Base-by-base conservation (phyloP, 2,888 invertebrate genomes). In the Rutpela maculata region DNA sequence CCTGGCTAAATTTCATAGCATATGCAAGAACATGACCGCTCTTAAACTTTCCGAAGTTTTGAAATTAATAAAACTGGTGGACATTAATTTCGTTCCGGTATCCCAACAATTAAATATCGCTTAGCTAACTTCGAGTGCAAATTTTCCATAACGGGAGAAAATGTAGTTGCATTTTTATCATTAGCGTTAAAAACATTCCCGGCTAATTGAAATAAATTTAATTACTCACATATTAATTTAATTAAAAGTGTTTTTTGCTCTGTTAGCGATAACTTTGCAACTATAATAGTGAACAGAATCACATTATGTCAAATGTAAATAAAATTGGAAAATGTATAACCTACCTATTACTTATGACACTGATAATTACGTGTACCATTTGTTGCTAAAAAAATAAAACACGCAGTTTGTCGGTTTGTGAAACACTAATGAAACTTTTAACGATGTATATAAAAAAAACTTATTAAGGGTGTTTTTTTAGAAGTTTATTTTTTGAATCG, bases 41-140 rank as follows among this genome's bases (percentile, higher is more conserved):
- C 63, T 55, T 31, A 63, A 72, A 72, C 72, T 63, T 55, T 31
- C 17, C 5, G 17, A 72, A 72, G 62, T 72, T 72, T 62, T 12
- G 59, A 43, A 63, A 72, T 72, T 72, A 72, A 72, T 72, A 72
- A 72, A 72, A 72, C 72, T 50, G 62, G 19, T 56, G 62, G 72
- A 63, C 72, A 63, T 56, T 72, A 72, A 72, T 72, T 63, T 72
- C 50, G 63, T 72, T 62, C 63, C 55, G 50, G 63, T 38, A 63
- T 55, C 18, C 72, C 63, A 31, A 59, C 72, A 72, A 72, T 72
- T 72, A 72, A 72, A 72, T 63, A 72, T 63, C 72, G n/a, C 72
- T 72, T 72, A 72, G 43, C 19, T 22, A 60, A 70, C 60, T 60
- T 70, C 50, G 10, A 15, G 11, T 17, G 35, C 35, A 11, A 35